A percentile compares a stretch with the other conserved stretches of the same genome.
Evolutionary conservation across 2,797 vertebrate genomes (phyloP).

Genomic region (Poecilia gillii): DNA sequence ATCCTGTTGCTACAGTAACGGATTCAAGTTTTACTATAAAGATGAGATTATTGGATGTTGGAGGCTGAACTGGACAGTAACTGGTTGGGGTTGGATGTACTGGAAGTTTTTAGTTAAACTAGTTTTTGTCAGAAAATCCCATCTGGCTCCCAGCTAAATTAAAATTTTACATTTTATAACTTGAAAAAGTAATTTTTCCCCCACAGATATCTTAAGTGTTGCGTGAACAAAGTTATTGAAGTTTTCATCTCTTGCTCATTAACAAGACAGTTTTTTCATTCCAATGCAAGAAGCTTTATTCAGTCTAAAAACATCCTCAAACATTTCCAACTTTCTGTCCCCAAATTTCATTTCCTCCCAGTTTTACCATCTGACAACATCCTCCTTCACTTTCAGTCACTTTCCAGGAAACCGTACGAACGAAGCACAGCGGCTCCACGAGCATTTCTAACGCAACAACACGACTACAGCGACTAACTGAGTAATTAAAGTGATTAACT

Average conservation of each 20-base stretch:
- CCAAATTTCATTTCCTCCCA: conserved; percentile 33
- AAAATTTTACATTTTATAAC: too few relatives aligned
- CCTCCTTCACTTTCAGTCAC: conserved; percentile 57
- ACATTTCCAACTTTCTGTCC: conserved; percentile 47
- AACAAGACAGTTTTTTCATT: conserved; percentile 34
- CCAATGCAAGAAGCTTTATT: conserved; percentile 51
- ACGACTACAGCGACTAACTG: conserved; percentile 41
- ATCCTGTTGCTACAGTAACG: background rate
- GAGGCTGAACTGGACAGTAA: too few relatives aligned
- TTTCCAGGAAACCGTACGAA: conserved; percentile 36
- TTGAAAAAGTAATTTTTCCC: too few relatives aligned
- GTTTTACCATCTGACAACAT: conserved; percentile 60
- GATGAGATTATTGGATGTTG: too few relatives aligned
- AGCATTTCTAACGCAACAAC: conserved; percentile 27
- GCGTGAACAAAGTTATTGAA: background rate
- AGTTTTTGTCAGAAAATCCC: background rate
- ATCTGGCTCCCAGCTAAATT: too few relatives aligned
- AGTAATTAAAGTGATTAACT: conserved; percentile 23
- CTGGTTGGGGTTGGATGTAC: background rate
- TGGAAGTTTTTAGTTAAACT: background rate
- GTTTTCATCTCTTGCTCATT: background rate
- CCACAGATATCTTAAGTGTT: too few relatives aligned
- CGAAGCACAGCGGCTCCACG: conserved; percentile 21
- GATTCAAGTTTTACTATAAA: background rate
- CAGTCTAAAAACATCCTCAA: conserved; percentile 76